phyloP scores from a whole-genome alignment of 2,113 vertebrate genomes.

The Sphyrna mokarran region DNA sequence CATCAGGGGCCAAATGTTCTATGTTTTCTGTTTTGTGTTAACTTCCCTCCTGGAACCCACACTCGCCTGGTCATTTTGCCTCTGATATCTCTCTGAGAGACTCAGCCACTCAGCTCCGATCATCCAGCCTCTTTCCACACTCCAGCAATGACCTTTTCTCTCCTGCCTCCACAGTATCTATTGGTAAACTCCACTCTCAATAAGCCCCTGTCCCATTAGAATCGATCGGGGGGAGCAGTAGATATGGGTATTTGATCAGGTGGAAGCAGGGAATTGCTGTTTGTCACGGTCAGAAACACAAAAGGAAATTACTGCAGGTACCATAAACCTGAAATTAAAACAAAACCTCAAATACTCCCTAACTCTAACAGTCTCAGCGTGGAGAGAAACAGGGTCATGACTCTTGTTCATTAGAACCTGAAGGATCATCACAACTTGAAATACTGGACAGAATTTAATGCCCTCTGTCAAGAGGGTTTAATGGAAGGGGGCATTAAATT shows the following conservation, averaged over 20 bases:
- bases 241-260: background rate
- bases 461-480: background rate
- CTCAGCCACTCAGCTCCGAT: background rate
- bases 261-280: background rate
- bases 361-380: no score
- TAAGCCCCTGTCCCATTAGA: no score
- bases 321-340: background rate
- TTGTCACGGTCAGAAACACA: background rate
- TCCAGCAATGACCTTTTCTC: background rate
- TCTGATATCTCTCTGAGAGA: background rate
- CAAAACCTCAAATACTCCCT: background rate
- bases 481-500: no score
- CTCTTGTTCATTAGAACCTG: no score
- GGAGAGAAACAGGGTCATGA: background rate
- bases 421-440: background rate
- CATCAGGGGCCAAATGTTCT: no score
- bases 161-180: no score
- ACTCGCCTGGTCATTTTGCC: background rate
- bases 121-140: background rate
- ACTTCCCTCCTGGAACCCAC: background rate
- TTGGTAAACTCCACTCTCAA: no score
- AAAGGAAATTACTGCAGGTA: background rate
- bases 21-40: no score
- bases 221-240: no score
- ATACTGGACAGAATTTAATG: background rate